Conservation (phyloP, 2,797 vertebrate species). For the Falco naumanni region DNA sequence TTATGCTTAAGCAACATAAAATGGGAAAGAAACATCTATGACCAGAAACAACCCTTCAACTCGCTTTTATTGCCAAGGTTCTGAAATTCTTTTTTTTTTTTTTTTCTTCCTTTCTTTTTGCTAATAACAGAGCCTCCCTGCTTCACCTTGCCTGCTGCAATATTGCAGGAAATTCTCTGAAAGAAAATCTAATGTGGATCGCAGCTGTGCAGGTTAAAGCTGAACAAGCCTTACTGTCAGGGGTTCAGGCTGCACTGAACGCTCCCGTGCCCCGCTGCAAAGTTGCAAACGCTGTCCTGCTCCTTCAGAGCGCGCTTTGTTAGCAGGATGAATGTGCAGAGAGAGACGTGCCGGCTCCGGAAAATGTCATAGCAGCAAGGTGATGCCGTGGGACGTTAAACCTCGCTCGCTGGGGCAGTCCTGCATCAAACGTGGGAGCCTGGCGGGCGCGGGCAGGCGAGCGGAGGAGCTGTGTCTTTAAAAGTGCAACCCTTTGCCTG, state of each 20-base stretch:
- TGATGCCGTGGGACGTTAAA: not conserved
- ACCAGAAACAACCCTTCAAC: constrained; percentile 48
- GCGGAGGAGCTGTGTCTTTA: constrained; percentile 63
- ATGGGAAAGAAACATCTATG: constrained; percentile 56
- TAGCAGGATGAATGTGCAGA: rapidly evolving
- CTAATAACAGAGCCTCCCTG: not conserved
- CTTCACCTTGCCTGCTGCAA: not conserved
- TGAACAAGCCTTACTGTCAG: not conserved
- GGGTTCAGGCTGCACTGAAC: not conserved
- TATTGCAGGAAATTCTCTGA: constrained; percentile 27
- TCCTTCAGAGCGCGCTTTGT: not conserved
- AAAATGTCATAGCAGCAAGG: not conserved
- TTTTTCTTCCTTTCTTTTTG: not conserved
- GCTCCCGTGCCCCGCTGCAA: not conserved
- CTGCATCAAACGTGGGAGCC: not conserved
- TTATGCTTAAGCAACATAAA: constrained; percentile 62
- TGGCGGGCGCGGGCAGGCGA: not conserved
- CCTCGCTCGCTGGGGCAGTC: not conserved
- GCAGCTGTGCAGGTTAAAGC: constrained; percentile 46
- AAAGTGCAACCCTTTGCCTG: constrained; percentile 35
- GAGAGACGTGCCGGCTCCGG: rapidly evolving
- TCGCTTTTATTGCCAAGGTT: constrained; percentile 49
- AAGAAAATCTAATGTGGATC: not conserved
- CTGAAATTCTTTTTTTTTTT: not conserved
- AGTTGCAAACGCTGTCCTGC: not conserved